A percentile compares a stretch with the other conserved stretches of the same genome.
phyloP scores from a whole-genome alignment of 2,113 vertebrate genomes.

The Hippocampus abdominalis region DNA sequence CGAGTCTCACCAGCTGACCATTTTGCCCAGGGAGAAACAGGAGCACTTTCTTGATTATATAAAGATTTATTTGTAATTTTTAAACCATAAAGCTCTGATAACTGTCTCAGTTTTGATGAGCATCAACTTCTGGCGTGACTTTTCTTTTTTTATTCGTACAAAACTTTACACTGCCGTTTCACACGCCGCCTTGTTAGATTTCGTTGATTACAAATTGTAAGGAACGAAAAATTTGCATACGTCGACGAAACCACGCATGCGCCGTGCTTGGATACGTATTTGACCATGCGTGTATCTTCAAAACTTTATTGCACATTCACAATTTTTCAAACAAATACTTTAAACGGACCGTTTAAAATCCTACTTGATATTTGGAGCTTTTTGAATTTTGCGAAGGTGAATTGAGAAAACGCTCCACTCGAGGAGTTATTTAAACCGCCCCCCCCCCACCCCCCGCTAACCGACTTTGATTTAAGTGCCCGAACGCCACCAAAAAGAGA shows the following conservation, averaged over 20 bases:
- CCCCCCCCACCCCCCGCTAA: no score
- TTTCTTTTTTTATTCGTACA: not conserved
- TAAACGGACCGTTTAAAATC: slow-evolving; percentile 1
- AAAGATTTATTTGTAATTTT: not conserved
- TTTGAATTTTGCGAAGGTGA: not conserved
- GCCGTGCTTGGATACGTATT: slow-evolving; percentile 4
- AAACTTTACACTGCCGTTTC: not conserved
- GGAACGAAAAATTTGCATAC: slow-evolving; percentile 51
- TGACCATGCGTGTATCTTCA: not conserved
- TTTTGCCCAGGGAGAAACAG: not conserved
- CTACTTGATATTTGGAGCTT: not conserved
- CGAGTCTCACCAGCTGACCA: not conserved
- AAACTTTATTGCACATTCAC: not conserved
- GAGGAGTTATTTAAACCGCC: not conserved
- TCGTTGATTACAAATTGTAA: slow-evolving; percentile 55
- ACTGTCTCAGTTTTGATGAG: not conserved
- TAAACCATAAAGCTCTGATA: not conserved
- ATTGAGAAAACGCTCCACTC: not conserved
- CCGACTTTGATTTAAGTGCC: not conserved
- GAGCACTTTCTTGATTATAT: not conserved
- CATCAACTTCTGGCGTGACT: not conserved
- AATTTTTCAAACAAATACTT: not conserved
- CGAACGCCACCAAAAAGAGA: not conserved
- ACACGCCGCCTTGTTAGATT: slow-evolving; percentile 13
- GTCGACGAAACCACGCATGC: not conserved